These are phyloP conservation scores for Tipula lateralis DNA, from an alignment of 2,888 invertebrate species.

Conservation along the genomic window DNA sequence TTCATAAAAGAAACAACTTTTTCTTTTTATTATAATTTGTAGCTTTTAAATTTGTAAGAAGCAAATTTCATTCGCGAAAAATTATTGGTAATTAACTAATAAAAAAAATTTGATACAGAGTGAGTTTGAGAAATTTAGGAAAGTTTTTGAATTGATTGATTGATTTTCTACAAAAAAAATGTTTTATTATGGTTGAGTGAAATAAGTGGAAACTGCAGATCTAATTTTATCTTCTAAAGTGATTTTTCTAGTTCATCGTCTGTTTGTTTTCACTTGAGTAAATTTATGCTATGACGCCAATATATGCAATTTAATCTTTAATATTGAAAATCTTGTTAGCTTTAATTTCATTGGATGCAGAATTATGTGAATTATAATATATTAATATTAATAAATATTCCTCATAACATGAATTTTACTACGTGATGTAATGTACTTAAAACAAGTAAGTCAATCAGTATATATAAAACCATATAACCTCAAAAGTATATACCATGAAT, in stretches of 20 bases:
- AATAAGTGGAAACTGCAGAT: background rate
- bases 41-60: background rate
- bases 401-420: no score
- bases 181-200: background rate
- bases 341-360: background rate
- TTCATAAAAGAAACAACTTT: conserved; percentile 1
- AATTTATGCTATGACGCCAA: background rate
- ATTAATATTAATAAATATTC: no score
- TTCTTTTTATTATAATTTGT: background rate
- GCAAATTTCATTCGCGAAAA: background rate
- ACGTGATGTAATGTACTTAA: no score
- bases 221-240: background rate
- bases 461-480: no score
- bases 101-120: background rate
- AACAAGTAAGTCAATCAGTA: no score
- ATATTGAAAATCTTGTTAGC: background rate
- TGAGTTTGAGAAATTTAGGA: background rate
- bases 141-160: background rate
- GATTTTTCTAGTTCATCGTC: background rate
- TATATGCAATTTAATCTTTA: background rate
- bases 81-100: background rate
- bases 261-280: background rate
- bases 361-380: no score
- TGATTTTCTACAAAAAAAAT: conserved; percentile 2
- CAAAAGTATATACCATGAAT: no score